Evolutionary conservation across 2,113 vertebrate genomes (phyloP), one percentile per base, ranked within the genome.

Genomic region (Channa argus): DNA sequence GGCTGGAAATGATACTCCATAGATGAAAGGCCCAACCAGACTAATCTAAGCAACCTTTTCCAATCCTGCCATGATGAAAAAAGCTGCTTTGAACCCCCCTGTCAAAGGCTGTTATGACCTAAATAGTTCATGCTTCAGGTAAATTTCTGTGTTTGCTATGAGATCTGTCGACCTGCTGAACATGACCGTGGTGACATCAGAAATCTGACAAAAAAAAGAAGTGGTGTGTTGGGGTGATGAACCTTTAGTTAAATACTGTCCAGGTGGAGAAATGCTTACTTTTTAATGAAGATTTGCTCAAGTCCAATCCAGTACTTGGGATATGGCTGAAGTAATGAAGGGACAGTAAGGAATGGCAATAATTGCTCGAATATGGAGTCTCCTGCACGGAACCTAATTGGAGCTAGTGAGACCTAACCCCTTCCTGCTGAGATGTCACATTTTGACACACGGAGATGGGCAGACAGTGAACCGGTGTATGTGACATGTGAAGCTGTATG

Each of bases 221-320:
- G 24, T 24, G 24, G 24, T 24, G 24, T 1, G 24, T 24, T 3
- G 14, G 9, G 10, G 36, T 0, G 12, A 49, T 34, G 14, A 63
- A 77, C 39, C 54, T 24, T 64, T 61, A 34, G 51, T 83, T 83
- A 82, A 78, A 88, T 76, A 80, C 71, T 65, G 65, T 54, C 50
- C 89, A 88, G 82, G 89, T 86, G 86, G 47, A 69, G 71, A 75
- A 73, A 67, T 54, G 52, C 62, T 83, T 74, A 84, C 89, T 91
- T 76, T 88, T 90, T 87, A 63, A 91, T 78, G 64, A 60, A 72
- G 52, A 53, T 49, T 69, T 70, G 14, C 86, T 88, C 41, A 70
- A 82, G 85, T 78, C 63, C 65, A 86, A 67, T 82, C 67, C 74
- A 46, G 62, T 73, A 53, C 52, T 34, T 60, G 63, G 61, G 65